Conservation (phyloP, 2,797 vertebrate genomes). For the Tolypeutes matacus region DNA sequence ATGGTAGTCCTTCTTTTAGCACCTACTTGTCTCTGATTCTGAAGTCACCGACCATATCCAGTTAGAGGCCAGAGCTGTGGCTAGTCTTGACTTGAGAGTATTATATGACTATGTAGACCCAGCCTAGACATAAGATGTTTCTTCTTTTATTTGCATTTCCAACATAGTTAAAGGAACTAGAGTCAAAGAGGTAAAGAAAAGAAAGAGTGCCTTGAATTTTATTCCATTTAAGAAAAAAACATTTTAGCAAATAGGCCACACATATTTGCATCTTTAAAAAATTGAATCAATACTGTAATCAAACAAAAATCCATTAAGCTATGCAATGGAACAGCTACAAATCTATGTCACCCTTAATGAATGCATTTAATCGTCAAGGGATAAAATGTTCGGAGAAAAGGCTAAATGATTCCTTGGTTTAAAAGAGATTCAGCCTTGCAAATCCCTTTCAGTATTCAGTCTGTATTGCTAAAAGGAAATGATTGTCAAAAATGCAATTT, state of each 20-base stretch:
- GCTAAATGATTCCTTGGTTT: slow-evolving; percentile 43
- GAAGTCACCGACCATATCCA: not conserved
- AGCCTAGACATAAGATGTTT: not conserved
- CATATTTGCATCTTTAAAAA: slow-evolving; percentile 63
- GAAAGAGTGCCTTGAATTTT: not conserved
- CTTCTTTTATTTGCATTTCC: slow-evolving; percentile 45
- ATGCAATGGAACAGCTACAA: slow-evolving; percentile 25
- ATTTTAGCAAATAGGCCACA: slow-evolving; percentile 40
- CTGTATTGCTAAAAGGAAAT: not conserved
- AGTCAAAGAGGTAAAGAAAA: not conserved
- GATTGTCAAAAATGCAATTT: slow-evolving; percentile 6
- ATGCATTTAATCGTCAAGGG: slow-evolving; percentile 62
- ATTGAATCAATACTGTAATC: slow-evolving; percentile 71
- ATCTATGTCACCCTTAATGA: slow-evolving; percentile 65
- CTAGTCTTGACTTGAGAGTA: not conserved
- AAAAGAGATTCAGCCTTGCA: slow-evolving; percentile 53
- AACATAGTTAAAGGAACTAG: not conserved
- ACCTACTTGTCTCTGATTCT: not conserved
- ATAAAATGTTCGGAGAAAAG: slow-evolving; percentile 52
- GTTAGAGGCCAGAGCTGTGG: not conserved
- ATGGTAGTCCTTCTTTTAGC: not conserved
- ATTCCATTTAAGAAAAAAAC: slow-evolving; percentile 44
- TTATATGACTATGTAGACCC: not conserved
- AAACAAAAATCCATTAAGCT: slow-evolving; percentile 72
- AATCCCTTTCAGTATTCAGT: not conserved